Base-by-base conservation (phyloP, 2,113 vertebrate species). In the Scalopus aquaticus region DNA sequence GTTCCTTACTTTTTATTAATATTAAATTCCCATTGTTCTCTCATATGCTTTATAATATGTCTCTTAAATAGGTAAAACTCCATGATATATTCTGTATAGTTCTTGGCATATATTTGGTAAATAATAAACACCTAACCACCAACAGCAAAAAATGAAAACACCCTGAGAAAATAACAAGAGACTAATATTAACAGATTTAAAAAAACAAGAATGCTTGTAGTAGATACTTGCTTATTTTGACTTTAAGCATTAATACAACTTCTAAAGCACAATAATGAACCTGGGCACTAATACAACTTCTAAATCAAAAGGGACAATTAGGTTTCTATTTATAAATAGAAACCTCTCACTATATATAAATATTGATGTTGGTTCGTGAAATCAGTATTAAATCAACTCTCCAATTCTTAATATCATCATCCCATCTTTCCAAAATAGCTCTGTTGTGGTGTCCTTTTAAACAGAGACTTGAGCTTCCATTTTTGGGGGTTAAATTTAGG, bases 221-320 rank as follows among this genome's bases (percentile, higher is more conserved):
- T 5, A 88, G 51, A 87, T 19, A 70, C 10, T 19, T 67, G 54
- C 11, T 88, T 82, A 82, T 85, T 91, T 88, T 85, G 39, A 91
- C 67, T 58, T 49, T 58, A 69, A 80, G 28, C 62, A 88, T 64
- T 93, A 91, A 62, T 89, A 44, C 5, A 82, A 77, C 64, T 69
- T 89, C 56, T 86, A 73, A 76, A 51, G 28, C 62, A 88, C 70
- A n/a, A n/a, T n/a, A n/a, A n/a, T n/a, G n/a, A n/a, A n/a, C n/a
- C n/a, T n/a, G n/a, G n/a, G 28, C 62, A 88, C 70, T 93, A 91
- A 62, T 89, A 44, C 5, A 82, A 77, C 64, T 69, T 89, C 56
- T 86, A 73, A 76, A 51, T 20, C 74, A 67, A 32, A 84, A 46
- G 28, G 54, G 3, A 56, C 51, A 85, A 74, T 82, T 82, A 62